These are phyloP conservation scores for Nyctalus aviator DNA, from an alignment of 2,797 vertebrate genomes.

Conservation along the genomic window DNA sequence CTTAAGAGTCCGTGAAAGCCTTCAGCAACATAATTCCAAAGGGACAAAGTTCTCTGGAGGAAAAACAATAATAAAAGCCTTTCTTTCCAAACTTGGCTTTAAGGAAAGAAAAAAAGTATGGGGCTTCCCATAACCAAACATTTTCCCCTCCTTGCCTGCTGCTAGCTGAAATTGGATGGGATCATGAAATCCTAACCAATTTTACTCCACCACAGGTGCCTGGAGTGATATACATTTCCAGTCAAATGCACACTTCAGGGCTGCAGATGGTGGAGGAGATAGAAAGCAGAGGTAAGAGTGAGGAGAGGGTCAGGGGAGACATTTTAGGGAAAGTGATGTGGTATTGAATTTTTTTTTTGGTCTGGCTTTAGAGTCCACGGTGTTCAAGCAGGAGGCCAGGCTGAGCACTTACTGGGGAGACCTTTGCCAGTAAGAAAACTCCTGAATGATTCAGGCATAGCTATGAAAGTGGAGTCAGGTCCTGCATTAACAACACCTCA, in stretches of 20 bases:
- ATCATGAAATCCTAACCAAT: conserved; percentile 76
- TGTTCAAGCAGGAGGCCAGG: not conserved
- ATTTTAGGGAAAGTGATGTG: conserved; percentile 2
- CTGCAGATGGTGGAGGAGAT: conserved; percentile 57
- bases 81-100: conserved; percentile 11
- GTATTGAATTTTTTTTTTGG: not conserved
- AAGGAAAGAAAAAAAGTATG: conserved; percentile 41
- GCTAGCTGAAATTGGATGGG: conserved; percentile 74
- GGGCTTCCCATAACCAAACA: conserved; percentile 25
- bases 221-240: conserved; percentile 77
- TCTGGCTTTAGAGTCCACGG: not conserved
- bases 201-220: conserved; percentile 74
- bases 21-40: conserved; percentile 44
- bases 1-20: not conserved
- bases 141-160: conserved; percentile 66
- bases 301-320: conserved; percentile 46
- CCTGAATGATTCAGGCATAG: not conserved
- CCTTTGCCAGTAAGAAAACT: not conserved
- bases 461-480: not conserved
- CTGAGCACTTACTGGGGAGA: not conserved
- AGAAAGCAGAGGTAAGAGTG: conserved; percentile 33
- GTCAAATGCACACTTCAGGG: conserved; percentile 71
- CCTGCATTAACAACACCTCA: not conserved
- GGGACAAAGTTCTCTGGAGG: not conserved
- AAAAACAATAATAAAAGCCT: not conserved